phyloP scores from a whole-genome alignment of 2,888 invertebrate species.

The Drosophila subsilvestris region DNA sequence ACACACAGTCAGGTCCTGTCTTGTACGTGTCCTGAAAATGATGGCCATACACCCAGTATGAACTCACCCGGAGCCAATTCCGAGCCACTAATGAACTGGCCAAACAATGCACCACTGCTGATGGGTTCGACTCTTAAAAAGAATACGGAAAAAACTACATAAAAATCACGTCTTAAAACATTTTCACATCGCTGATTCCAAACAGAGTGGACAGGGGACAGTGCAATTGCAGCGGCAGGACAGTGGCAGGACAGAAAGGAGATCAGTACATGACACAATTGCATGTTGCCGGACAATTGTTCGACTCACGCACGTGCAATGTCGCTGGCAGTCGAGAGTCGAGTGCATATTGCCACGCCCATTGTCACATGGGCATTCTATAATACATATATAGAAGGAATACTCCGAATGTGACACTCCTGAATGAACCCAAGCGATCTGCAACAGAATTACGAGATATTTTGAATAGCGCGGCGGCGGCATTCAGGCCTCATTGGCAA shows the following conservation, averaged over 20 bases:
- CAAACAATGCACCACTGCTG: slow-evolving; percentile 62
- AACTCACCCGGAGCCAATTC: slow-evolving; percentile 40
- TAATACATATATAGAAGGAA: slow-evolving; percentile 21
- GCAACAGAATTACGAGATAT: slow-evolving; percentile 65
- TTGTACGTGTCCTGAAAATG: slow-evolving; percentile 55
- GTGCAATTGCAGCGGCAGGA: slow-evolving; percentile 40
- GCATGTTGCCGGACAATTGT: slow-evolving; percentile 69
- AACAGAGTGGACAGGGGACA: slow-evolving; percentile 39
- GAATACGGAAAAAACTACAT: slow-evolving; percentile 30
- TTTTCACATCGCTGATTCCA: slow-evolving; percentile 72
- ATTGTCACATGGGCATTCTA: slow-evolving; percentile 48
- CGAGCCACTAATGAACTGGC: slow-evolving; percentile 67
- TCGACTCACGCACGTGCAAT: slow-evolving; percentile 70
- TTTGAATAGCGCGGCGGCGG: slow-evolving; percentile 66
- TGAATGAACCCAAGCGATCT: slow-evolving; percentile 53
- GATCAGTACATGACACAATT: slow-evolving; percentile 66
- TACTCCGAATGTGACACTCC: slow-evolving; percentile 50
- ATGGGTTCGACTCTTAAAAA: slow-evolving; percentile 38
- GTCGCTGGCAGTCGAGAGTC: slow-evolving; percentile 46
- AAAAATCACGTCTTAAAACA: slow-evolving; percentile 67
- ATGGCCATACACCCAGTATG: slow-evolving; percentile 36
- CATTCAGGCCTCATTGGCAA: slow-evolving; percentile 49
- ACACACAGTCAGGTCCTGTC: slow-evolving; percentile 23
- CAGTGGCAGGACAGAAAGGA: slow-evolving; percentile 42
- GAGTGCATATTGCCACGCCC: slow-evolving; percentile 60